Conservation (phyloP, 92 coral and sea anemone species). For the Montipora capitata region DNA sequence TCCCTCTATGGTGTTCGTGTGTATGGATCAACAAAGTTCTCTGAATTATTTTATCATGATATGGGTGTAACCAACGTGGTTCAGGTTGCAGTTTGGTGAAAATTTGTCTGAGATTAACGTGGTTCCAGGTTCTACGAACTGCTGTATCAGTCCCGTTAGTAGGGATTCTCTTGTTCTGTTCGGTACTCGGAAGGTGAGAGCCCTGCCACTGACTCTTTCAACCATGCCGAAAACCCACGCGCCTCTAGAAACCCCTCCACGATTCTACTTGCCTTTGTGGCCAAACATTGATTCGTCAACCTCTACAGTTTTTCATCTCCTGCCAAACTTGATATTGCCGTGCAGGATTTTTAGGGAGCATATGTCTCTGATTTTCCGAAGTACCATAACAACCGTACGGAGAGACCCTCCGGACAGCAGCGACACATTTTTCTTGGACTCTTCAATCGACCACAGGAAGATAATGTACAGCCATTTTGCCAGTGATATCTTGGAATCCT, state of each 20-base stretch:
- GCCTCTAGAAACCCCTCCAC: background rate
- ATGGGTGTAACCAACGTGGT: too few species aligned
- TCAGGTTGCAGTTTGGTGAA: constrained; percentile 3
- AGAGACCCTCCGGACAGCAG: too few species aligned
- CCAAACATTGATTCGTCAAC: constrained; percentile 32
- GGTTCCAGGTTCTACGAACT: background rate
- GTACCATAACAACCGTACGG: constrained; percentile 2
- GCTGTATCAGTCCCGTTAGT: too few species aligned
- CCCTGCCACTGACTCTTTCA: constrained; percentile 17
- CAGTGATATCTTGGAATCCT: background rate
- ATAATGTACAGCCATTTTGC: too few species aligned
- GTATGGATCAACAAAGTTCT: constrained; percentile 29
- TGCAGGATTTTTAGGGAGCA: constrained; percentile 13
- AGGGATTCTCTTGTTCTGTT: background rate
- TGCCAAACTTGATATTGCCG: background rate
- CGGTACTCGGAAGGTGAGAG: background rate
- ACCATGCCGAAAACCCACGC: too few species aligned
- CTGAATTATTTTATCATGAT: constrained; percentile 29
- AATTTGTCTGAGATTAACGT: too few species aligned
- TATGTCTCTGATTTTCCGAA: constrained; percentile 4
- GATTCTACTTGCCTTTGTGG: constrained; percentile 28
- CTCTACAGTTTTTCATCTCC: constrained; percentile 1
- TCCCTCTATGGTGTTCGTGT: constrained; percentile 20
- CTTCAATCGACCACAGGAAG: too few species aligned
- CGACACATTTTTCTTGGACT: too few species aligned